Evolutionary conservation across 2,113 vertebrate genomes (phyloP).

Genomic region (Hippocampus guttulatus): DNA sequence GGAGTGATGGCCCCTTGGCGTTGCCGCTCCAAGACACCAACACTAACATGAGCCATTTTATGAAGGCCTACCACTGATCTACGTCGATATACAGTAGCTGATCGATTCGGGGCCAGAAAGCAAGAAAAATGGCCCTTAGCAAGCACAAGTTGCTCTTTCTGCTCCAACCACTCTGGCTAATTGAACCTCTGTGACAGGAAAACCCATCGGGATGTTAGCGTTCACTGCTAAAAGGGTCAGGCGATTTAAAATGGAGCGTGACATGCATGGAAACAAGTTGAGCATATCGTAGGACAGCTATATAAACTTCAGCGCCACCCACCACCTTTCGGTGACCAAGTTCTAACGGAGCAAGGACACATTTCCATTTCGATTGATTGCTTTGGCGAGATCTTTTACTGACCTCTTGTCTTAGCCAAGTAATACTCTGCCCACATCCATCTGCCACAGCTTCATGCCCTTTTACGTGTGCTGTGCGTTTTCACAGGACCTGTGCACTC

Average conservation of each 20-base stretch:
- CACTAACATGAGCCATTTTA: constrained; percentile 10
- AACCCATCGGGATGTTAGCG: constrained; percentile 30
- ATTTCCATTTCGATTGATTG: constrained; percentile 3
- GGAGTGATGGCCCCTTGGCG: background rate
- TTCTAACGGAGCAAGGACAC: constrained; percentile 1
- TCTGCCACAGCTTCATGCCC: constrained; percentile 7
- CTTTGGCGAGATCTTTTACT: constrained; percentile 5
- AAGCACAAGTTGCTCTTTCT: constrained; percentile 34
- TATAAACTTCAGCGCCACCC: constrained; percentile 23
- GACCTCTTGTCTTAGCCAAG: background rate
- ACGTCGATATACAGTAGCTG: background rate
- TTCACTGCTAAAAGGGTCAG: constrained; percentile 50
- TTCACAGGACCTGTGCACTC: constrained; percentile 69
- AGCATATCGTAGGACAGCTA: constrained; percentile 34
- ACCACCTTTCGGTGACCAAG: background rate
- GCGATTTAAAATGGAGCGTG: constrained; percentile 48
- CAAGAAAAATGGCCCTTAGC: constrained; percentile 25
- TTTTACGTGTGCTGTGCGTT: background rate
- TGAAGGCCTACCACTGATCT: background rate
- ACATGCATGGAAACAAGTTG: constrained; percentile 20
- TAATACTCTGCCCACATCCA: constrained; percentile 23
- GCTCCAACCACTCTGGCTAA: constrained; percentile 45
- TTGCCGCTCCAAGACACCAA: background rate
- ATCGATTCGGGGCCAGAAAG: constrained; percentile 16
- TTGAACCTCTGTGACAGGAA: constrained; percentile 51